Conservation (phyloP, 2,888 invertebrate species). For the Geophilus truncorum region DNA sequence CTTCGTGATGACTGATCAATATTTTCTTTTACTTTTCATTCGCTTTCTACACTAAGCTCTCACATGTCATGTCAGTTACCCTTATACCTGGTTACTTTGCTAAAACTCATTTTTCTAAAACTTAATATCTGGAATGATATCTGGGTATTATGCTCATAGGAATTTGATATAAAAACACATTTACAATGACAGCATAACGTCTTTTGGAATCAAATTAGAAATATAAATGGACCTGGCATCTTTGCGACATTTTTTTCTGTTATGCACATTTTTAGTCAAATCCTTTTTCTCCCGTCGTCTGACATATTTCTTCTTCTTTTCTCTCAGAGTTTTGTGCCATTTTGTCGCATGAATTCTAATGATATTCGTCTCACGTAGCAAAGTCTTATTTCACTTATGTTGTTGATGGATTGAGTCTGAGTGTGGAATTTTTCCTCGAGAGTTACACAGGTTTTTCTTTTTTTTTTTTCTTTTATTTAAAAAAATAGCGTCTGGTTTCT, state of each 20-base stretch:
- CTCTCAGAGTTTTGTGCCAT: not conserved
- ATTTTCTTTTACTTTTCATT: not conserved
- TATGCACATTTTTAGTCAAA: not conserved
- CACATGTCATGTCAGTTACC: not conserved
- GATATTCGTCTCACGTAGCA: constrained; percentile 18
- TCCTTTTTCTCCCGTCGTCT: too few relatives aligned
- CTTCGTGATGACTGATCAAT: constrained; percentile 12
- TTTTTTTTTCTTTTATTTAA: not conserved
- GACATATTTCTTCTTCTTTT: not conserved
- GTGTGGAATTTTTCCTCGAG: constrained; percentile 15
- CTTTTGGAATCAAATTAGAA: not conserved
- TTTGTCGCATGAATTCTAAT: constrained; percentile 18
- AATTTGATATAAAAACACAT: not conserved
- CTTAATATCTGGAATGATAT: not conserved
- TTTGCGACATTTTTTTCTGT: not conserved
- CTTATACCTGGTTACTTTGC: not conserved
- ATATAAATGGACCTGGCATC: not conserved
- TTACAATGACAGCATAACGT: not conserved
- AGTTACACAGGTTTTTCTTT: not conserved
- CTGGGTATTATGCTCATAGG: not conserved
- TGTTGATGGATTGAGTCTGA: constrained; percentile 25
- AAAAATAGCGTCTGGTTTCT: not conserved
- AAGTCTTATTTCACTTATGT: constrained; percentile 24
- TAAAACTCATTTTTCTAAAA: not conserved
- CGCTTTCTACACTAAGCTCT: not conserved